phyloP scores from a whole-genome alignment of 2,888 invertebrate species.

The Theretra japonica region DNA sequence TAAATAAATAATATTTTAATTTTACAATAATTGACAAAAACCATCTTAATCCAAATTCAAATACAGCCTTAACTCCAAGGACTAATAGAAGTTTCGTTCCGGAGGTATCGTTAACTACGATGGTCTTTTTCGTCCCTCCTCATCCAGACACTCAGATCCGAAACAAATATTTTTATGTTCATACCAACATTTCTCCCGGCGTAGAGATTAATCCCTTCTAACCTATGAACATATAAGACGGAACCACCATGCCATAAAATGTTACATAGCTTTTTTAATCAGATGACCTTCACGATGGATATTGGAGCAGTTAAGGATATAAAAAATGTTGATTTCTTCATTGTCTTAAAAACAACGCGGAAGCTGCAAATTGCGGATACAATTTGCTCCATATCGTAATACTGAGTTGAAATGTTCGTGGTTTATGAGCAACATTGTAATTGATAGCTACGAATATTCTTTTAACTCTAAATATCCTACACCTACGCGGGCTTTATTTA shows the following conservation, averaged over 20 bases:
- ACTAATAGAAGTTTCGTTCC: no score
- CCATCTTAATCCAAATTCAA: no score
- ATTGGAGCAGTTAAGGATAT: neutral
- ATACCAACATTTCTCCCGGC: no score
- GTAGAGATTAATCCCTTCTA: no score
- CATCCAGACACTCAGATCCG: no score
- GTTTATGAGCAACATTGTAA: neutral
- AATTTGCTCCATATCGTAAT: slow-evolving; percentile 16
- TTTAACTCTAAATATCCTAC: neutral
- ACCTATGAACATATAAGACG: neutral
- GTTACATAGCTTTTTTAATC: neutral
- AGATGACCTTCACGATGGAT: slow-evolving; percentile 11
- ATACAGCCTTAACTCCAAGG: neutral
- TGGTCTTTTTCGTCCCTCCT: no score
- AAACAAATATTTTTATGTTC: no score
- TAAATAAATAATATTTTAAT: no score
- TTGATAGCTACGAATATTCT: neutral
- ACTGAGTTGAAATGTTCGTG: neutral
- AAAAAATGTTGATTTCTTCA: slow-evolving; percentile 3
- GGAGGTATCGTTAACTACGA: no score
- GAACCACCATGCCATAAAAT: neutral
- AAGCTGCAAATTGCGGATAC: slow-evolving; percentile 18
- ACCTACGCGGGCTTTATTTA: no score
- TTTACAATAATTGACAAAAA: no score
- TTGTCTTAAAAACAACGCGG: slow-evolving; percentile 26